phyloP scores from a whole-genome alignment of 2,113 vertebrate genomes.

The Cichladusa arquata region DNA sequence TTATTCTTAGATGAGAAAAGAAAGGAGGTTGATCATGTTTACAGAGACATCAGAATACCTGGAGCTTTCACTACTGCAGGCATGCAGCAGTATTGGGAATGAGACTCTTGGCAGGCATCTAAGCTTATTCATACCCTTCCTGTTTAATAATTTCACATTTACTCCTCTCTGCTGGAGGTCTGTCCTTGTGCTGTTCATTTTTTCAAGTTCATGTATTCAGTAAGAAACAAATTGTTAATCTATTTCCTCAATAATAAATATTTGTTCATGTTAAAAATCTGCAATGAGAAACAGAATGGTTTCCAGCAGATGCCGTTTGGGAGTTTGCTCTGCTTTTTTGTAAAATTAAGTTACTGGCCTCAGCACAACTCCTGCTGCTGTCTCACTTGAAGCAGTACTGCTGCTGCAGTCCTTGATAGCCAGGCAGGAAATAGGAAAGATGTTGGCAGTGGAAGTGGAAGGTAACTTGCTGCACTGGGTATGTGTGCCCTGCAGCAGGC shows the following conservation, averaged over 20 bases:
- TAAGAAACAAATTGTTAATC: background rate
- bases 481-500: background rate
- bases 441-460: background rate
- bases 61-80: background rate
- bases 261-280: background rate
- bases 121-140: background rate
- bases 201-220: background rate
- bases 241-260: background rate
- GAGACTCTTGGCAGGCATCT: background rate
- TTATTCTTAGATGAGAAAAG: background rate
- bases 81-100: background rate
- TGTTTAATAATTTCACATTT: conserved; percentile 5
- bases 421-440: background rate
- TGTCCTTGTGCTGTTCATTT: background rate
- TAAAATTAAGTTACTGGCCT: background rate
- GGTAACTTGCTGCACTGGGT: background rate
- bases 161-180: background rate
- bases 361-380: background rate
- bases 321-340: background rate
- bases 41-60: background rate
- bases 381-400: background rate
- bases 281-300: background rate
- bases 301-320: background rate
- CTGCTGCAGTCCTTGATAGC: background rate
- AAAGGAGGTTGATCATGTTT: background rate